phyloP scores from a whole-genome alignment of 1,140 invertebrate genomes.

The Orchestia grillus region DNA sequence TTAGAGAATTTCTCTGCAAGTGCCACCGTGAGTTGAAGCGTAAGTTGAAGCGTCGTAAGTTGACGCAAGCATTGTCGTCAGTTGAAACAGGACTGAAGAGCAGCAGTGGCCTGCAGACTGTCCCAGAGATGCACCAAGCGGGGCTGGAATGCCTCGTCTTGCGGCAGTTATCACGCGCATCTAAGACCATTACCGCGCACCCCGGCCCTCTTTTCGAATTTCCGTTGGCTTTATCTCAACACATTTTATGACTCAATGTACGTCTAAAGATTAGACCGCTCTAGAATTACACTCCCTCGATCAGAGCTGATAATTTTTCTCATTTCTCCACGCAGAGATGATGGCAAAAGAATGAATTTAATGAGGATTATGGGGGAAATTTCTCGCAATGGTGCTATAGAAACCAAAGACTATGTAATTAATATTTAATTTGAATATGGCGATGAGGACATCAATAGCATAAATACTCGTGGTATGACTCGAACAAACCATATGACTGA shows the following conservation, averaged over 20 bases:
- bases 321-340: background rate
- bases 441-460: too few species aligned
- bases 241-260: conserved; percentile 53
- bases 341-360: background rate
- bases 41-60: too few species aligned
- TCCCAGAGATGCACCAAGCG: background rate
- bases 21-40: too few species aligned
- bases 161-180: conserved; percentile 20
- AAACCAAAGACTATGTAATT: background rate
- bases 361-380: background rate
- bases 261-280: conserved; percentile 45
- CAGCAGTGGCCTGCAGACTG: background rate
- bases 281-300: conserved; percentile 33
- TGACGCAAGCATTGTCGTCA: too few species aligned
- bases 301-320: conserved; percentile 48
- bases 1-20: too few species aligned
- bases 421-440: background rate
- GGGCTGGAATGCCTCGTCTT: background rate
- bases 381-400: background rate
- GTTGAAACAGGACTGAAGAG: background rate
- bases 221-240: conserved; percentile 49
- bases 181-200: conserved; percentile 41
- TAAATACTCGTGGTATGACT: too few species aligned
- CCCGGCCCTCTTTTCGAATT: conserved; percentile 53
- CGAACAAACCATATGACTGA: too few species aligned